Percentiles rank a stretch among this genome's conserved stretches.
Evolutionary conservation across 2,113 vertebrate genomes (phyloP).

Genomic region (Carlito syrichta): DNA sequence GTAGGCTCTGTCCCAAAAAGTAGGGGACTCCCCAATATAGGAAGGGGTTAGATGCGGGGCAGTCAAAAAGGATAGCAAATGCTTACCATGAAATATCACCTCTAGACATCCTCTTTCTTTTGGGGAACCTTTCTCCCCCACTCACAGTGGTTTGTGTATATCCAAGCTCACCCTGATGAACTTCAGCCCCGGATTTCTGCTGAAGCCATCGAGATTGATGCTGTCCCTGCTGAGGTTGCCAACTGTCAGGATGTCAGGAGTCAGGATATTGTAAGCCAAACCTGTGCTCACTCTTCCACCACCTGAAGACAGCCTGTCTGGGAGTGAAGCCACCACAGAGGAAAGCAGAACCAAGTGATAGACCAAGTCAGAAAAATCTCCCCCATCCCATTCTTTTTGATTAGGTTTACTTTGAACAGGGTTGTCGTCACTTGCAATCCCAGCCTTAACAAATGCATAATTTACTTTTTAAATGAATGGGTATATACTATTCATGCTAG

Average conservation of each 20-base stretch:
- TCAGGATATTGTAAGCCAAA: background rate
- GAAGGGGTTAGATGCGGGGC: background rate
- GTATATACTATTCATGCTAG: background rate
- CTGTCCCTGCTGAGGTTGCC: background rate
- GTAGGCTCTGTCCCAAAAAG: background rate
- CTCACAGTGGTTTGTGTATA: background rate
- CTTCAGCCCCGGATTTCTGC: background rate
- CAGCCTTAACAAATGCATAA: background rate
- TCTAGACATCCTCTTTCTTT: background rate
- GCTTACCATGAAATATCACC: background rate
- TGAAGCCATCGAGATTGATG: background rate
- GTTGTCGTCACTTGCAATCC: background rate
- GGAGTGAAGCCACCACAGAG: background rate
- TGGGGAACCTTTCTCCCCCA: background rate
- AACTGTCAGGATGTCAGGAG: background rate
- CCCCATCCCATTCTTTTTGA: background rate
- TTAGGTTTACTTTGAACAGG: background rate
- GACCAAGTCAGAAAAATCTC: background rate
- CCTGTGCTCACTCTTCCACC: background rate
- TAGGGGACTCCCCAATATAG: background rate
- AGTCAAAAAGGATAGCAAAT: background rate
- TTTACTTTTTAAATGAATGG: background rate
- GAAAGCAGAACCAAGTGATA: background rate
- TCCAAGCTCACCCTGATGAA: background rate
- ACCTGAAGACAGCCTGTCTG: background rate